Evolutionary conservation across 2,113 vertebrate species (phyloP).

Genomic region (Bufo bufo): DNA sequence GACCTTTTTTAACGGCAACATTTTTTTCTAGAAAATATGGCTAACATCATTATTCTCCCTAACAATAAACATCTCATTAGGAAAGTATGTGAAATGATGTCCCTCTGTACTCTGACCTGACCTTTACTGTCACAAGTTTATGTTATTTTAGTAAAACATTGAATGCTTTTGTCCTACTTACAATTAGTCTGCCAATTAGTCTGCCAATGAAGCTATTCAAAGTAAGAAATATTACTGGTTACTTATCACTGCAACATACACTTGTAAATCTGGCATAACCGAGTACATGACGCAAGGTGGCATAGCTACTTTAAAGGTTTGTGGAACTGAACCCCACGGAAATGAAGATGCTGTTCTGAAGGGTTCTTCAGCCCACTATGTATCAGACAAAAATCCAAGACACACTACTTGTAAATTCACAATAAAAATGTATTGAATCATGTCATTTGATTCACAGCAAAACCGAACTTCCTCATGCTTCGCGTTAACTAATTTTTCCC

Average conservation of each 20-base stretch:
- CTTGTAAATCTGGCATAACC: background rate
- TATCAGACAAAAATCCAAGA: too few species aligned
- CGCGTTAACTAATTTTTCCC: too few species aligned
- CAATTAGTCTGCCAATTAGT: background rate
- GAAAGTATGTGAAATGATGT: constrained; percentile 1
- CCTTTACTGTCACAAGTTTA: background rate
- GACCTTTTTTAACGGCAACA: background rate
- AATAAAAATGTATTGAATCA: too few species aligned
- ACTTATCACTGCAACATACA: background rate
- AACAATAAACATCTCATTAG: constrained; percentile 15
- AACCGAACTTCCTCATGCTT: too few species aligned
- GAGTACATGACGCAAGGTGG: too few species aligned
- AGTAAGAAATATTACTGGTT: background rate
- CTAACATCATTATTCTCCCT: background rate
- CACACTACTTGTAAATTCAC: too few species aligned
- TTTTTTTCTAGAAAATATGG: background rate
- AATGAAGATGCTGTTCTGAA: too few species aligned
- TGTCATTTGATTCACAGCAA: too few species aligned
- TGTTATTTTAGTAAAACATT: constrained; percentile 4
- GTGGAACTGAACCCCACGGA: too few species aligned
- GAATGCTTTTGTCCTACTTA: background rate
- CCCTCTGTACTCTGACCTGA: constrained; percentile 2
- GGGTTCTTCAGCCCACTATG: too few species aligned
- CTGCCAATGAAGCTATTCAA: background rate
- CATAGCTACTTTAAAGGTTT: too few species aligned